Base-by-base conservation (phyloP, 2,888 invertebrate species). In the Smittia sp. region DNA sequence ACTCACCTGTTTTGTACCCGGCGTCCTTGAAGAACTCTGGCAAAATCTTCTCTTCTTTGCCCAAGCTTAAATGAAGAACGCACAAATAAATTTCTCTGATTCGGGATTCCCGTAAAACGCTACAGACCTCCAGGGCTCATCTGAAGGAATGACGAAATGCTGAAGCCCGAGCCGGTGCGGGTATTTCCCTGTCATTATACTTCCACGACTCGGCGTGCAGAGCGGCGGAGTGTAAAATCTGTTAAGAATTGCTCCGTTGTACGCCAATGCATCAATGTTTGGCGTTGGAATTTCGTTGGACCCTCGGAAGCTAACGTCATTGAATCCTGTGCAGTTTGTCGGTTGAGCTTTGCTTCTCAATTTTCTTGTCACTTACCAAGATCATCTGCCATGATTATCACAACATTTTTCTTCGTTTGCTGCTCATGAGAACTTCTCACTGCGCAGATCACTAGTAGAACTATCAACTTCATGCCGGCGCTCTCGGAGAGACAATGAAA, bases 251-350 rank as follows among this genome's bases (percentile, higher is more conserved):
- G 94, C 87, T 1, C 96, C 94, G 78, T 90, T 89, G 79, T 90
- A 91, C 0, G 92, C 96, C 75, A 96, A 79, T 0, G 90, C 88
- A 81, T 96, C 96, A 74, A 96, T 90, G 80, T 96, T 96, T 0
- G 95, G 95, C 0, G 96, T 96, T 63, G 90, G 86, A 77, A 94
- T 93, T 83, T 95, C 92, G 77, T 90, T 86, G 0, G 91, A 91
- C 0, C 96, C 96, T 78, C 94, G 95, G 79, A 92, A 95, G 72
- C 94, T 90, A 3, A 95, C 91, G 80, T 96, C 96, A 79, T 94
- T 92, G 90, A 94, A 94, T 7, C 96, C n/a, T n/a, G n/a, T n/a
- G n/a, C n/a, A n/a, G n/a, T n/a, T n/a, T n/a, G n/a, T n/a, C n/a
- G n/a, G n/a, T n/a, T n/a, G n/a, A n/a, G n/a, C n/a, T n/a, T n/a